phyloP scores from a whole-genome alignment of 1,140 invertebrate genomes.

The Drosophila ercepeae region DNA sequence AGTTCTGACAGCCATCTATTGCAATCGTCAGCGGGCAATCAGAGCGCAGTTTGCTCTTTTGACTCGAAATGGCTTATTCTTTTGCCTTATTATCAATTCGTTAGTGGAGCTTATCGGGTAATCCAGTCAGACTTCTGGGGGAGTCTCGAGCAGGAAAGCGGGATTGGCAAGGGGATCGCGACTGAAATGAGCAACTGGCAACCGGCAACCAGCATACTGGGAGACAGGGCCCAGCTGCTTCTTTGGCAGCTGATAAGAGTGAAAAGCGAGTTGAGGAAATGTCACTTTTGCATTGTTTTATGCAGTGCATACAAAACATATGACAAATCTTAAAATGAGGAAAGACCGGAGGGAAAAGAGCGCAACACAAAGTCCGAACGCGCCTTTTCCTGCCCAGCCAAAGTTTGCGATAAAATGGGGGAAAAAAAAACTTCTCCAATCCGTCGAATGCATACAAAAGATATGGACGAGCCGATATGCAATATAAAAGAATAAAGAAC shows the following conservation, averaged over 20 bases:
- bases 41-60: conserved; percentile 71
- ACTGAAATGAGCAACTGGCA: conserved; percentile 23
- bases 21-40: conserved; percentile 54
- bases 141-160: conserved; percentile 19
- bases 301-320: conserved; percentile 64
- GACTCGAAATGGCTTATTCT: conserved; percentile 31
- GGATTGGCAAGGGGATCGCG: background rate
- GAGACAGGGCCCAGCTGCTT: conserved; percentile 14
- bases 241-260: conserved; percentile 48
- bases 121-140: conserved; percentile 25
- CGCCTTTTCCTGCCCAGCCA: conserved; percentile 74
- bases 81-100: conserved; percentile 43
- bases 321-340: conserved; percentile 30
- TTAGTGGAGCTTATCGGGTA: conserved; percentile 27
- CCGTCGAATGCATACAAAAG: conserved; percentile 75
- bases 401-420: conserved; percentile 71
- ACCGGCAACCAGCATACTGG: conserved; percentile 36
- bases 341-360: conserved; percentile 12
- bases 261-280: conserved; percentile 66
- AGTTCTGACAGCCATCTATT: conserved; percentile 10
- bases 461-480: conserved; percentile 59
- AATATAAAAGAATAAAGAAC: conserved; percentile 11
- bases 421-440: conserved; percentile 60
- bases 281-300: conserved; percentile 69
- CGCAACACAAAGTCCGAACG: conserved; percentile 62